phyloP scores from a whole-genome alignment of 1,140 invertebrate species.

The Solenopsis invicta region DNA sequence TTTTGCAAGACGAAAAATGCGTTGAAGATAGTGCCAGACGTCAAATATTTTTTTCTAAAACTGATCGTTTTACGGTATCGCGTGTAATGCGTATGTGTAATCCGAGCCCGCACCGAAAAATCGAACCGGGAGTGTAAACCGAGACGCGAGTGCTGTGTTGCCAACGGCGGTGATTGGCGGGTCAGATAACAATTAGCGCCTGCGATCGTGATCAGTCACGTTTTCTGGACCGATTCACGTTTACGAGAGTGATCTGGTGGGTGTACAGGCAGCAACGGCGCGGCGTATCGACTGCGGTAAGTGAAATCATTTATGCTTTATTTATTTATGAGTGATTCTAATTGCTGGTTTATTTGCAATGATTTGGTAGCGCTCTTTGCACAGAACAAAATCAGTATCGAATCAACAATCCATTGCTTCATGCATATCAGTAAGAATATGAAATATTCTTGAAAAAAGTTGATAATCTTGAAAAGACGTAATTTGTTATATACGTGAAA shows the following conservation, averaged over 20 bases:
- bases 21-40: not conserved
- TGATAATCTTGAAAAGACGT: too few species aligned
- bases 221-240: slow-evolving; percentile 2
- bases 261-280: not conserved
- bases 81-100: not conserved
- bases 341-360: slow-evolving; percentile 15
- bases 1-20: not conserved
- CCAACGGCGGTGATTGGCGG: not conserved
- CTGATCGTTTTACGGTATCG: not conserved
- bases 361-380: not conserved
- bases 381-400: too few species aligned
- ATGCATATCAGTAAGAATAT: too few species aligned
- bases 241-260: not conserved
- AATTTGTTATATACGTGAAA: too few species aligned
- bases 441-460: too few species aligned
- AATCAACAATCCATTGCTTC: too few species aligned
- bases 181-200: slow-evolving; percentile 18
- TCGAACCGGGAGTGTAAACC: not conserved
- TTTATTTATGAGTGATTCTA: not conserved
- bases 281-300: not conserved
- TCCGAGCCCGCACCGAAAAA: not conserved
- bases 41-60: not conserved
- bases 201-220: not conserved
- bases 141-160: not conserved
- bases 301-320: slow-evolving; percentile 33